Conservation (phyloP, 37 sponge, comb jelly and placozoan species). For the Tethya wilhelma region DNA sequence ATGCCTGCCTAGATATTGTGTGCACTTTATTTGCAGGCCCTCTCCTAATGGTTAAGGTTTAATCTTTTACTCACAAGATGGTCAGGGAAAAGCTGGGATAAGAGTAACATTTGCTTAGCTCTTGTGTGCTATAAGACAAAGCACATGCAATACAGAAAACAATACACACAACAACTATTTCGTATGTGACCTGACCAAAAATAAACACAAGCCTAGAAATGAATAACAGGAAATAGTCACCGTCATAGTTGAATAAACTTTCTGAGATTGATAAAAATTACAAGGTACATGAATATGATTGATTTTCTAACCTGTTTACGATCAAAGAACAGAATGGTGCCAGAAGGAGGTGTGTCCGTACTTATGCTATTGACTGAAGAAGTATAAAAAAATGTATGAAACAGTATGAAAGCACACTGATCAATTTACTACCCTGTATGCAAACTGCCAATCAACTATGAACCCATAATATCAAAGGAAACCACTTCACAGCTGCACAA, state of each 20-base stretch:
- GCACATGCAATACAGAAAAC: background rate
- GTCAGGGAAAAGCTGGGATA: background rate
- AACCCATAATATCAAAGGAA: too few species aligned
- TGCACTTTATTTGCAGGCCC: too few species aligned
- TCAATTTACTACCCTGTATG: too few species aligned
- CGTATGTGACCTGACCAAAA: too few species aligned
- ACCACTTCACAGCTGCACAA: too few species aligned
- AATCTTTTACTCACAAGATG: too few species aligned
- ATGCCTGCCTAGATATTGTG: too few species aligned
- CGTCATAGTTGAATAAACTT: background rate
- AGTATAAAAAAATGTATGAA: background rate
- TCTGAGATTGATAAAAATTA: background rate
- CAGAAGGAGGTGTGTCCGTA: constrained; percentile 52
- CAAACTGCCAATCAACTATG: too few species aligned
- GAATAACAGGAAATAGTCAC: background rate
- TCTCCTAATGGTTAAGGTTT: too few species aligned
- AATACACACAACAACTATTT: background rate
- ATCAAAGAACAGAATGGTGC: constrained; percentile 58
- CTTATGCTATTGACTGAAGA: background rate
- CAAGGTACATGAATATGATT: background rate
- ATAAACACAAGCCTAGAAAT: too few species aligned
- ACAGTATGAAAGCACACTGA: too few species aligned
- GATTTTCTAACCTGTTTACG: constrained; percentile 32
- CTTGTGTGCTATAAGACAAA: background rate
- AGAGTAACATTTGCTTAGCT: background rate